phyloP scores from a whole-genome alignment of 2,888 invertebrate species.

The Tridacna gigas region DNA sequence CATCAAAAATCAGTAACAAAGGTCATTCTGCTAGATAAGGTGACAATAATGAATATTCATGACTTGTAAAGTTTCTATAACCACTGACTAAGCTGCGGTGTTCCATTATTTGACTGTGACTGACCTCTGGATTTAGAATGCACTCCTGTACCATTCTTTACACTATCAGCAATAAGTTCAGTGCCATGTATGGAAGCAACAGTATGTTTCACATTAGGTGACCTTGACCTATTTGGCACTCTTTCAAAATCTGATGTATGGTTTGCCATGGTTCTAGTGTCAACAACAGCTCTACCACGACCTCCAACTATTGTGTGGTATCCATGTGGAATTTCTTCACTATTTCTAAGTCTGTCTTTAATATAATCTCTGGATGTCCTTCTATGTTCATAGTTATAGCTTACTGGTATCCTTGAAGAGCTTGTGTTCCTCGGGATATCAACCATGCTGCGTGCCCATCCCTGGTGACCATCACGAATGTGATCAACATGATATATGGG shows the following conservation, averaged over 20 bases:
- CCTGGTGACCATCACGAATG: conserved; percentile 29
- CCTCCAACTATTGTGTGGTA: conserved; percentile 54
- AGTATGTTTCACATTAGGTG: conserved; percentile 14
- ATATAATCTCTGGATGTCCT: conserved; percentile 8
- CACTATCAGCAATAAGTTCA: neutral
- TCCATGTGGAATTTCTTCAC: conserved; percentile 27
- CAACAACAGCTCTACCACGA: conserved; percentile 30
- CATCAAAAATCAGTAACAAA: too few species aligned
- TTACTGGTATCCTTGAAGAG: neutral
- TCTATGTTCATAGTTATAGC: neutral
- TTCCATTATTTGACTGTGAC: neutral
- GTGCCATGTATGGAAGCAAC: conserved; percentile 21
- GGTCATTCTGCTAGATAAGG: too few species aligned
- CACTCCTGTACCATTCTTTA: neutral
- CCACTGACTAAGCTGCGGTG: conserved; percentile 30
- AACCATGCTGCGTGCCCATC: conserved; percentile 60
- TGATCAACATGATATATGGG: conserved; percentile 65
- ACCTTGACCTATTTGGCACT: neutral
- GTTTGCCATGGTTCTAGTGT: conserved; percentile 10
- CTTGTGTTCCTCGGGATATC: conserved; percentile 39
- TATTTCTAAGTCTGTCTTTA: neutral
- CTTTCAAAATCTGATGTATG: neutral
- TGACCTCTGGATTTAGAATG: neutral
- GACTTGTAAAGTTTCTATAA: neutral
- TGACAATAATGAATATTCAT: too few species aligned